Evolutionary conservation across 2,888 invertebrate species (phyloP).

Genomic region (Heliconius cydno): DNA sequence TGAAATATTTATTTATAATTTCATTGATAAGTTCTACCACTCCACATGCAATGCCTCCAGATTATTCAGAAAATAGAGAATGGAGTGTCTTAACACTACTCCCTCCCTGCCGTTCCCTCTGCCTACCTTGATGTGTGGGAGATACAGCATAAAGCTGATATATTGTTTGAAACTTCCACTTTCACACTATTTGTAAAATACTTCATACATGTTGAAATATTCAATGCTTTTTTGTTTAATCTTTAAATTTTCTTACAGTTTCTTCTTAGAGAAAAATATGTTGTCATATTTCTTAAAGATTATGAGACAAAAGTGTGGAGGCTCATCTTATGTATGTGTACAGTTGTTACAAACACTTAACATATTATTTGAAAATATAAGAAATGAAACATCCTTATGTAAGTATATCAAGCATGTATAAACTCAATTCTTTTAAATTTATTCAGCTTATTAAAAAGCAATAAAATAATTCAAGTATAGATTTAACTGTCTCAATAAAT

Average conservation of each 20-base stretch:
- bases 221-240: background rate
- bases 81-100: no score
- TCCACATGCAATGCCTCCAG: no score
- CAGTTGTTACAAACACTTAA: conserved; percentile 98
- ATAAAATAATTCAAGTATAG: background rate
- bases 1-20: no score
- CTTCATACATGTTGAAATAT: background rate
- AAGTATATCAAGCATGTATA: conserved; percentile 75
- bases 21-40: no score
- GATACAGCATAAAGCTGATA: no score
- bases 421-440: background rate
- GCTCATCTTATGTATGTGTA: conserved; percentile 96
- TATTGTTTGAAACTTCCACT: no score
- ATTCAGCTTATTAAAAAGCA: background rate
- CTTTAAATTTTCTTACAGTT: conserved; percentile 86
- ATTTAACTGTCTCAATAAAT: background rate
- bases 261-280: conserved; percentile 99
- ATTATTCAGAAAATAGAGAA: no score
- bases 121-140: no score
- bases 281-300: conserved; percentile 98
- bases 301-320: conserved; percentile 98
- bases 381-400: conserved; percentile 99
- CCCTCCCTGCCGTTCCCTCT: no score
- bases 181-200: background rate
- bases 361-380: conserved; percentile 99